Base-by-base conservation (phyloP, 1,140 invertebrate genomes). In the Anoplophora glabripennis region DNA sequence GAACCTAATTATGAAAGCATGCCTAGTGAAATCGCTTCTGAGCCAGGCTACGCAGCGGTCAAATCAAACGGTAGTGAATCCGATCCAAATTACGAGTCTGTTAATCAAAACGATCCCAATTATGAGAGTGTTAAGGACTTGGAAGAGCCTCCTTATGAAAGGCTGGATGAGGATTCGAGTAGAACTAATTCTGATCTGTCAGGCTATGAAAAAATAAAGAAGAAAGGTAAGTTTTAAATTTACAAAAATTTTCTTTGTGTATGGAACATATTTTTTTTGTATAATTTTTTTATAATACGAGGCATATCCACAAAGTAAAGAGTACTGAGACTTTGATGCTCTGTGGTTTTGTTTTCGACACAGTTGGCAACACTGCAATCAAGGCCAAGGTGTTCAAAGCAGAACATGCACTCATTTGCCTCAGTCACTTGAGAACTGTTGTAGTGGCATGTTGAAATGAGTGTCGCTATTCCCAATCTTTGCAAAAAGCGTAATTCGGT, bases 1-100 rank as follows among this genome's bases (percentile, higher is more conserved):
- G 80, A 82, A 56, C 80, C 80, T 0, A 82, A 82, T 66, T 90
- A 89, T 63, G 87, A 89, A 69, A 89, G 86, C 4, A 84, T 89
- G 78, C 81, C 84, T 0, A 82, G 84, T 61, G 79, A 81, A 52
- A 53, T 54, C 1, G 14, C 48, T 12, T 76, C 77, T 33, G 79
- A 81, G 37, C 77, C 77, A 0, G 79, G 78, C 65, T 81, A 81
- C 51, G 76, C 78, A 0, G 80, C 81, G 0, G 73, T 83, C 1
- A 85, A 84, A 62, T 81, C 81, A 3, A 84, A 82, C 1, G 85
- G 83, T 4, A 90, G 87, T 63, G 87, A 89, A 69, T 65, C 63
- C 12, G 80, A 82, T 71, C 80, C 80, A 4, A 75, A 75, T 55
- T 75, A 75, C 47, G 73, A 75, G 54, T 81, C 80, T 53, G 81